Evolutionary conservation across 30 jellyfish, hydroid and myxozoan genomes (phyloP), one percentile per base, ranked within the genome.

Genomic region (Cassiopea xamachana): DNA sequence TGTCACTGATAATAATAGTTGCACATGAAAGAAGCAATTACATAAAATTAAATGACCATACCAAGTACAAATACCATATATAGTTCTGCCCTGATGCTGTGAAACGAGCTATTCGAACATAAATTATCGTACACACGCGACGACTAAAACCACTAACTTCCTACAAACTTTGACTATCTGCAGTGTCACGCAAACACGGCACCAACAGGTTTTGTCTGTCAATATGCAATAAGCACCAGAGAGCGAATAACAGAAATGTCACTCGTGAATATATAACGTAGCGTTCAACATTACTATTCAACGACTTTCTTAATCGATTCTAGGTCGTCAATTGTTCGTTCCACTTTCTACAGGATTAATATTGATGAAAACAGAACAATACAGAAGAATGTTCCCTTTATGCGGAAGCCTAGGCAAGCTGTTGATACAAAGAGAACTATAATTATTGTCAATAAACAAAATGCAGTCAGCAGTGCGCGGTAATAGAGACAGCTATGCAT

Each of bases 221-320:
- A 78, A 18, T 15, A 1, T 0, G 77, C 27, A 18, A 75, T 58
- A 39, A 71, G 4, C 55, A 55, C 55, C 58, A 55, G 50, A 43
- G 60, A 50, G 60, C 89, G 60, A 80, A 80, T 80, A 80, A 71
- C 58, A 2, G 79, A 27, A 67, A 80, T 80, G 19, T 80, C 77
- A 46, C 45, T 50, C 80, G 17, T 71, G 17, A 43, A 27, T 4
- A 71, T 71, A 82, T 68, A 82, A 82, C 10, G 67, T 79, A 82
- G 83, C 67, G 39, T 82, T 64, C 67, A 70, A 68, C 82, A 45
- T 45, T 62, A 80, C 61, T 62, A 80, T 80, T 46, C 51, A 44
- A 48, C 76, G 39, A 78, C 73, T 69, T 78, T 70, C 3, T 16
- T 48, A 78, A 78, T 78, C 87, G 71, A 10, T 78, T 51, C 48